phyloP scores from a whole-genome alignment of 2,797 vertebrate species.

The Microcaecilia unicolor region DNA sequence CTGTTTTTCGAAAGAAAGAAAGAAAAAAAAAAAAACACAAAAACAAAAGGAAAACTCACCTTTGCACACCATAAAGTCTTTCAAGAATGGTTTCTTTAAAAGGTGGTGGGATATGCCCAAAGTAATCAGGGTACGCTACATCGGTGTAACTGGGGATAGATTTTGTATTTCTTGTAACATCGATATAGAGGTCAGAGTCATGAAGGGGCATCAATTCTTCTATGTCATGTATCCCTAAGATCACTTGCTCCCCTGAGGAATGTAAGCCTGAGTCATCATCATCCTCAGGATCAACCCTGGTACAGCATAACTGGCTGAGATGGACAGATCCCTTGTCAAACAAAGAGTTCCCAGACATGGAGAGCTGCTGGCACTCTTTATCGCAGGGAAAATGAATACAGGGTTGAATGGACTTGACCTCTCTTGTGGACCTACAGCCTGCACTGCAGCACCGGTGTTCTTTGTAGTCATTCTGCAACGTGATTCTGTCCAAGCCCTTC shows the following conservation, averaged over 20 bases:
- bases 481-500: constrained; percentile 65
- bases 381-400: constrained; percentile 23
- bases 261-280: constrained; percentile 62
- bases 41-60: too few species aligned
- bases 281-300: constrained; percentile 69
- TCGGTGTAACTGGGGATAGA: constrained; percentile 87
- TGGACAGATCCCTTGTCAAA: constrained; percentile 58
- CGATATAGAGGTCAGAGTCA: constrained; percentile 86
- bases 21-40: too few species aligned
- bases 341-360: constrained; percentile 45
- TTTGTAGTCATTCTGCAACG: constrained; percentile 51
- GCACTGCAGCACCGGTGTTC: constrained; percentile 18
- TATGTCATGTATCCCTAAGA: constrained; percentile 69
- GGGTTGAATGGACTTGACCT: constrained; percentile 37
- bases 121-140: constrained; percentile 96
- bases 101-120: constrained; percentile 82
- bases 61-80: constrained; percentile 90
- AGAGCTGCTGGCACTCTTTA: constrained; percentile 39
- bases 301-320: constrained; percentile 62
- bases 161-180: constrained; percentile 79
- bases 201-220: constrained; percentile 72
- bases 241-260: constrained; percentile 55
- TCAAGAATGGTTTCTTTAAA: constrained; percentile 84
- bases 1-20: too few species aligned
- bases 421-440: background rate